Evolutionary conservation across 2,888 invertebrate genomes (phyloP), one percentile per base, ranked within the genome.

Genomic region (Trimorus sp.): DNA sequence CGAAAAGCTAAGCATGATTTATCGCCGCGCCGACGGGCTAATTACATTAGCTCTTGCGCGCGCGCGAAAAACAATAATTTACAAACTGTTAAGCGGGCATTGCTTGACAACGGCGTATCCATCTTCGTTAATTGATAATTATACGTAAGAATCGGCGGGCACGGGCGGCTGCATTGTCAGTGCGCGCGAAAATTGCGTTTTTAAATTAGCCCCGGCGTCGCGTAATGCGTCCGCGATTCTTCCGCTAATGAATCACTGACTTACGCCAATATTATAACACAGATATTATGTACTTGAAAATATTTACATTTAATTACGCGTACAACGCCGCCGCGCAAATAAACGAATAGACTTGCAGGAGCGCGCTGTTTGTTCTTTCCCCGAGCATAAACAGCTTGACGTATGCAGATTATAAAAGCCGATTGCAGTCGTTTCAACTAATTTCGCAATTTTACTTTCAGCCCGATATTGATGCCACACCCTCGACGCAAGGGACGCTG

Each of bases 371-470:
- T 79, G 79, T 79, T 79, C 74, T 79, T 75, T 73, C 60, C 58
- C 69, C 65, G 15, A 74, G 58, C 73, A 79, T 75, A 70, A 80
- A 75, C 59, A 75, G 60, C 74, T 80, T 75, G 75, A 70, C 74
- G 65, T 71, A 80, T 80, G 80, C 80, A 80, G 66, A 80, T 80
- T 80, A 80, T 70, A 73, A 76, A 76, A 68, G 73, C 68, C 68
- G 77, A 68, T 77, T 75, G 54, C 59, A 71, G 56, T 78, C 77
- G 83, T 86, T 87, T 87, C 84, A 83, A 84, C 82, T 84, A 87
- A 88, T 88, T 89, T 89, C 85, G 86, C 87, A 86, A 87, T 87
- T 89, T 87, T 86, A 84, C 86, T 87, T 83, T 78, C 74, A 70
- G 79, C 69, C 84, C 85, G 85, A 84, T 84, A 84, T 85, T 73